Evolutionary conservation across 2,113 vertebrate genomes (phyloP).

Genomic region (human): GRCh38 chr12:113644001-113644500

Average conservation of each 20-base stretch:
- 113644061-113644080: neutral
- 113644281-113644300: neutral
- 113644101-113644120: neutral
- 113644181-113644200: neutral
- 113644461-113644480: no score
- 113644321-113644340: neutral
- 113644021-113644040: neutral
- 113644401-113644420: neutral
- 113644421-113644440: neutral
- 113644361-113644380: accelerated
- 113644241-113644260: accelerated
- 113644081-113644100: accelerated
- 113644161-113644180: neutral
- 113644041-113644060: neutral
- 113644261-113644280: neutral
- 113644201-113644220: no score
- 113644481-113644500: no score
- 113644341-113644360: neutral
- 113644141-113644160: neutral
- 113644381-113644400: neutral
- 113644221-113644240: accelerated
- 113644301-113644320: neutral
- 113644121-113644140: neutral
- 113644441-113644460: no score
- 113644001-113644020: no score